phyloP scores from a whole-genome alignment of 2,888 invertebrate genomes.

The Cantharis rufa region DNA sequence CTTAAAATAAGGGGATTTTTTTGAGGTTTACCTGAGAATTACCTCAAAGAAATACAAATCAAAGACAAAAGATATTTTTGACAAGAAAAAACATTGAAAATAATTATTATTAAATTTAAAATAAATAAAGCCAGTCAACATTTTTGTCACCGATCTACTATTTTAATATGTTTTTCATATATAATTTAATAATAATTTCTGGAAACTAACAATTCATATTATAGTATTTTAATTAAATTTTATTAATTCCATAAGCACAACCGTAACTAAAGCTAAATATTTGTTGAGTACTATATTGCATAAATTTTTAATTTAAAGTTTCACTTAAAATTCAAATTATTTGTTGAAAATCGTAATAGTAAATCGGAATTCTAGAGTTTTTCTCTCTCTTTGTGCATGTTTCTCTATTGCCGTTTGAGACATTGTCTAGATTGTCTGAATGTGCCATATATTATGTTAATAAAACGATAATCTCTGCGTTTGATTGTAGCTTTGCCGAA shows the following conservation, averaged over 20 bases:
- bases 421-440: too few relatives aligned
- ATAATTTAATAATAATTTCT: not conserved
- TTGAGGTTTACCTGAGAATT: too few relatives aligned
- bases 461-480: too few relatives aligned
- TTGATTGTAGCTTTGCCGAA: too few relatives aligned
- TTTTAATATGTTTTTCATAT: not conserved
- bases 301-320: not conserved
- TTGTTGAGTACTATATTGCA: not conserved
- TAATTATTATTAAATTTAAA: too few relatives aligned
- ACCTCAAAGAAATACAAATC: too few relatives aligned
- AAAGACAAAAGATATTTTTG: too few relatives aligned
- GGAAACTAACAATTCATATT: not conserved
- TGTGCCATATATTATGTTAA: too few relatives aligned
- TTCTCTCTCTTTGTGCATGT: not conserved
- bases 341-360: not conserved
- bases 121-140: too few relatives aligned
- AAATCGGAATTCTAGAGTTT: not conserved
- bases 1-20: too few relatives aligned
- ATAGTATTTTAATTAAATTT: not conserved
- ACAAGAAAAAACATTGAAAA: too few relatives aligned
- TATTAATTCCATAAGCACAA: not conserved
- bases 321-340: not conserved
- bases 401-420: not conserved
- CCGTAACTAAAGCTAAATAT: not conserved
- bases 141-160: too few relatives aligned